Evolutionary conservation across 2,113 vertebrate genomes (phyloP).

Genomic region (Paramormyrops kingsleyae): DNA sequence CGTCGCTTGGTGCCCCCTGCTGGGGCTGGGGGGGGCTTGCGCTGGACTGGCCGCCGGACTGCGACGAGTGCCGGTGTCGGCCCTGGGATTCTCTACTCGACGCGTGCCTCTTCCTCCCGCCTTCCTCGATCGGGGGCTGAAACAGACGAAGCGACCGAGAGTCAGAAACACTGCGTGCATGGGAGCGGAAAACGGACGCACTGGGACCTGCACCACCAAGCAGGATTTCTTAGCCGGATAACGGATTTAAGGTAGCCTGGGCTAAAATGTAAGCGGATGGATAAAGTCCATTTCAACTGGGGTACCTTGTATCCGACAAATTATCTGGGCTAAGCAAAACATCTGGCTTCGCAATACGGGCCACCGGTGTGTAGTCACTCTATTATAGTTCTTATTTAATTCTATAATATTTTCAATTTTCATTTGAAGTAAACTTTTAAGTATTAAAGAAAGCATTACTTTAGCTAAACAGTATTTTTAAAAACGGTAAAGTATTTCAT

Average conservation of each 20-base stretch:
- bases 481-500: not conserved
- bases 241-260: not conserved
- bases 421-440: no score
- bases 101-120: conserved; percentile 77
- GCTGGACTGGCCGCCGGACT: conserved; percentile 62
- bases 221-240: not conserved
- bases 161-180: conserved; percentile 13
- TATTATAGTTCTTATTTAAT: not conserved
- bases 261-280: not conserved
- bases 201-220: no score
- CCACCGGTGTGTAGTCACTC: not conserved
- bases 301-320: not conserved
- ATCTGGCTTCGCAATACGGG: not conserved
- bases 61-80: conserved; percentile 81
- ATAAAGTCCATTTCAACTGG: not conserved
- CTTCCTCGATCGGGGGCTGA: conserved; percentile 93
- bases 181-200: conserved; percentile 2
- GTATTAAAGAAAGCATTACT: not conserved
- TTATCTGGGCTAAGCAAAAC: not conserved
- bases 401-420: not conserved
- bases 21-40: conserved; percentile 52
- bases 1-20: conserved; percentile 62
- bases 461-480: not conserved
- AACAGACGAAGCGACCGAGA: conserved; percentile 26
- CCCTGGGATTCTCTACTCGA: conserved; percentile 67